Conservation (phyloP, 2,797 vertebrate genomes). For the Dermochelys coriacea region DNA sequence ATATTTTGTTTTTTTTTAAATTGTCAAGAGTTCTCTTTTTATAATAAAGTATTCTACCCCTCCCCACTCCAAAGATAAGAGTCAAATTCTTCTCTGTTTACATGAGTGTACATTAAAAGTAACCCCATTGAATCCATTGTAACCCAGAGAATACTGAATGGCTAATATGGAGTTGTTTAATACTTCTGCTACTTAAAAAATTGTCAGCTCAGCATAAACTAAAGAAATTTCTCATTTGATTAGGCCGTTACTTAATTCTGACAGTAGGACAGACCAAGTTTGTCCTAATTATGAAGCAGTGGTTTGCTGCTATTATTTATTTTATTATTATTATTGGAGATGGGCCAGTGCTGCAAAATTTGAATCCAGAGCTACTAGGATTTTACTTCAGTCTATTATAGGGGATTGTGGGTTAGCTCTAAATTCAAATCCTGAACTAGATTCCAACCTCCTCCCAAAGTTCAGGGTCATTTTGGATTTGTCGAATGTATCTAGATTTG, state of each 20-base stretch:
- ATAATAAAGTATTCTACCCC: neutral
- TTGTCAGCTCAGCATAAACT: neutral
- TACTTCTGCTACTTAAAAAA: no score
- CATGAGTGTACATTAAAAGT: no score
- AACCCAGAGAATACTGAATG: neutral
- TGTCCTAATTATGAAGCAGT: neutral
- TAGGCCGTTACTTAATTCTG: neutral
- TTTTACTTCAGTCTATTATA: neutral
- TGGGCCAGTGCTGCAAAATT: neutral
- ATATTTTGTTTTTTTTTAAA: neutral
- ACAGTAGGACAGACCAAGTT: rapidly evolving
- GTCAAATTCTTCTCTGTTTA: no score
- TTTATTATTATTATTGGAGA: neutral
- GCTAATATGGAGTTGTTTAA: neutral
- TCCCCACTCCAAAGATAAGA: neutral
- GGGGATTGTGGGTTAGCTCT: neutral
- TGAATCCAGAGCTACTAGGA: neutral
- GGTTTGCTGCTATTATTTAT: neutral
- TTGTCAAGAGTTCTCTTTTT: no score
- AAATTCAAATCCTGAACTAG: neutral
- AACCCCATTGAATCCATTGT: no score
- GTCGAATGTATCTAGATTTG: neutral
- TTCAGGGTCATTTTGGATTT: neutral
- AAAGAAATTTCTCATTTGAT: neutral
- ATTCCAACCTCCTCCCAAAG: neutral